phyloP scores from a whole-genome alignment of 2,797 vertebrate genomes.

The Alauda arvensis region DNA sequence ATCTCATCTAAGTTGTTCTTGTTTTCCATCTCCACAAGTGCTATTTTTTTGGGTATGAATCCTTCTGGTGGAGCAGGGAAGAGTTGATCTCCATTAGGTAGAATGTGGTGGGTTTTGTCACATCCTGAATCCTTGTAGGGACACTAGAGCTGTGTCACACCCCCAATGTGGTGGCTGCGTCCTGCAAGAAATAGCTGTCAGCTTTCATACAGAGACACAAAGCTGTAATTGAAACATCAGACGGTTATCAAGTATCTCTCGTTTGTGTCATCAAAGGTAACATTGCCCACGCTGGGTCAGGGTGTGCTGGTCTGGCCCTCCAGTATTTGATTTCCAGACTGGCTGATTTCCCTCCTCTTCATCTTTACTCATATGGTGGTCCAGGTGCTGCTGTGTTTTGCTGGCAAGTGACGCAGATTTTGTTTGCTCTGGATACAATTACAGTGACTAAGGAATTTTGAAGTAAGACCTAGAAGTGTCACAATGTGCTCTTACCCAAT shows the following conservation, averaged over 20 bases:
- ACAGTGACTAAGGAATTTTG: not conserved
- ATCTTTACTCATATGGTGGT: not conserved
- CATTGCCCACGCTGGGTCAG: not conserved
- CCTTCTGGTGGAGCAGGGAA: not conserved
- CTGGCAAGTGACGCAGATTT: not conserved
- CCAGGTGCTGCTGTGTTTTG: not conserved
- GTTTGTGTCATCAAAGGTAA: not conserved
- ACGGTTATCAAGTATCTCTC: not conserved
- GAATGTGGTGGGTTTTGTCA: not conserved
- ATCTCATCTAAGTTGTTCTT: not conserved
- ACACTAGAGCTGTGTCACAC: not conserved
- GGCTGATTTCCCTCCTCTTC: not conserved
- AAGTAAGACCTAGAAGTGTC: not conserved
- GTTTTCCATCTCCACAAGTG: not conserved
- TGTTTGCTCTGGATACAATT: not conserved
- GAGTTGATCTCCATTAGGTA: not conserved
- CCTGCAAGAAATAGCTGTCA: not conserved
- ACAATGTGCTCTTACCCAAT: not conserved
- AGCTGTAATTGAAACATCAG: not conserved
- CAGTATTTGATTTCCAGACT: not conserved
- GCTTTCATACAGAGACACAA: not conserved
- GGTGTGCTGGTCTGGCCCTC: not conserved
- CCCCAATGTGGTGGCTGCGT: rapidly evolving
- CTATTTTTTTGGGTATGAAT: not conserved
- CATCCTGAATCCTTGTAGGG: not conserved